Evolutionary conservation across 2,797 vertebrate species (phyloP).

Genomic region (Molossus molossus): DNA sequence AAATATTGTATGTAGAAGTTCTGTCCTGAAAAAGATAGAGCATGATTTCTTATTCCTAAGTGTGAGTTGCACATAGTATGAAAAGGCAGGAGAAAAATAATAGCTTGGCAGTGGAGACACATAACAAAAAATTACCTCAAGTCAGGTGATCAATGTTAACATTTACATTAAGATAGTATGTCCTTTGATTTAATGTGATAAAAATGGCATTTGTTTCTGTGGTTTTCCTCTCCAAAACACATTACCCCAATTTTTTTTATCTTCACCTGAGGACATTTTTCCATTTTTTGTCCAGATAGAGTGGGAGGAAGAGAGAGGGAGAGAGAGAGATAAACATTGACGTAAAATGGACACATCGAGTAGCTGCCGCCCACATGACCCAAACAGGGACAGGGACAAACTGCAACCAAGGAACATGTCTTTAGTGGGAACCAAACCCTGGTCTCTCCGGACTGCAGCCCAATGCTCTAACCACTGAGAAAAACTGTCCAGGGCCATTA

Average conservation of each 20-base stretch:
- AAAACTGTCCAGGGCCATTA: neutral
- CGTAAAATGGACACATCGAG: too few relatives aligned
- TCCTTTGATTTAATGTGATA: neutral
- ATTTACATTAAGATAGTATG: neutral
- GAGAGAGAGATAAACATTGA: too few relatives aligned
- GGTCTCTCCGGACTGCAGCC: too few relatives aligned
- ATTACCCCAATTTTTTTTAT: neutral
- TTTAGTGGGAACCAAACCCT: too few relatives aligned
- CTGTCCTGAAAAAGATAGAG: neutral
- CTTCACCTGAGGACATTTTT: too few relatives aligned
- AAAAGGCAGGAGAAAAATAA: neutral
- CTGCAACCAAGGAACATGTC: too few relatives aligned
- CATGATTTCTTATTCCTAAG: neutral
- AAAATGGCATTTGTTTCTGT: neutral
- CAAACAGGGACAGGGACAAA: too few relatives aligned
- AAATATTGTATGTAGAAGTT: neutral
- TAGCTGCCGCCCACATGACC: too few relatives aligned
- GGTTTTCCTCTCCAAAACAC: neutral
- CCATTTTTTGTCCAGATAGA: too few relatives aligned
- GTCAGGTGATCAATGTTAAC: neutral
- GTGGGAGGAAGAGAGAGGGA: too few relatives aligned
- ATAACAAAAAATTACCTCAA: neutral
- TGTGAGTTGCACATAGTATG: neutral
- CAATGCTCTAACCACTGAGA: too few relatives aligned
- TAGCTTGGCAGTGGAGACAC: neutral